phyloP scores from a whole-genome alignment of 1,140 invertebrate species.

The Penaeus vannamei region DNA sequence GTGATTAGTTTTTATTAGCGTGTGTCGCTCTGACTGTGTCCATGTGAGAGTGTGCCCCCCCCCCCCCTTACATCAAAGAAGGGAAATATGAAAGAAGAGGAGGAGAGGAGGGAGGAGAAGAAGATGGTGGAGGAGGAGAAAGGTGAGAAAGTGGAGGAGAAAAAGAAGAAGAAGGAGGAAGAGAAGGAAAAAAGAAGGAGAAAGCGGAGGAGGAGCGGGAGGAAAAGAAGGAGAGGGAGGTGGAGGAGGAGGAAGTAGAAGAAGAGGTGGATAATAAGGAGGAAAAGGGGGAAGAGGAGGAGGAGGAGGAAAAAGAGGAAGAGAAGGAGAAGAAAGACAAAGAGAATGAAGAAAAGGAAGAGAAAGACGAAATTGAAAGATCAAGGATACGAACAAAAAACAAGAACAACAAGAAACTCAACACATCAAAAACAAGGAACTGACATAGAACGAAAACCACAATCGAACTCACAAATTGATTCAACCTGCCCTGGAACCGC shows the following conservation, averaged over 20 bases:
- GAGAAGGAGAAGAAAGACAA: neutral
- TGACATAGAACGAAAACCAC: too few relatives aligned
- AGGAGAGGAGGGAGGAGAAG: neutral
- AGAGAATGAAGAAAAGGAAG: too few relatives aligned
- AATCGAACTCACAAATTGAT: too few relatives aligned
- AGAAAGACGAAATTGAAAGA: too few relatives aligned
- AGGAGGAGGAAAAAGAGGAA: neutral
- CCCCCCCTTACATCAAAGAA: neutral
- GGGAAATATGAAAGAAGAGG: neutral
- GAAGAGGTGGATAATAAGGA: neutral
- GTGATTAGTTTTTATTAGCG: neutral
- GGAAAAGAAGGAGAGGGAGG: neutral
- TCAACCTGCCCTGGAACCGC: too few relatives aligned
- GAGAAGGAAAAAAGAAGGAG: neutral
- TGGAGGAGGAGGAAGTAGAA: neutral
- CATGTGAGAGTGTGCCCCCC: neutral
- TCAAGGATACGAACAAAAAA: too few relatives aligned
- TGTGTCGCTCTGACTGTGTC: constrained; percentile 3
- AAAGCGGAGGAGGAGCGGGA: neutral
- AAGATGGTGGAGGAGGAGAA: neutral
- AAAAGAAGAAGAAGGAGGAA: neutral
- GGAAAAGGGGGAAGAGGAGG: neutral
- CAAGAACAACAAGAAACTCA: too few relatives aligned
- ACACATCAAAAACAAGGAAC: too few relatives aligned
- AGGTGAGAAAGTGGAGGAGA: neutral